Evolutionary conservation across 2,888 invertebrate species (phyloP).

Genomic region (Dasypogon diadema): DNA sequence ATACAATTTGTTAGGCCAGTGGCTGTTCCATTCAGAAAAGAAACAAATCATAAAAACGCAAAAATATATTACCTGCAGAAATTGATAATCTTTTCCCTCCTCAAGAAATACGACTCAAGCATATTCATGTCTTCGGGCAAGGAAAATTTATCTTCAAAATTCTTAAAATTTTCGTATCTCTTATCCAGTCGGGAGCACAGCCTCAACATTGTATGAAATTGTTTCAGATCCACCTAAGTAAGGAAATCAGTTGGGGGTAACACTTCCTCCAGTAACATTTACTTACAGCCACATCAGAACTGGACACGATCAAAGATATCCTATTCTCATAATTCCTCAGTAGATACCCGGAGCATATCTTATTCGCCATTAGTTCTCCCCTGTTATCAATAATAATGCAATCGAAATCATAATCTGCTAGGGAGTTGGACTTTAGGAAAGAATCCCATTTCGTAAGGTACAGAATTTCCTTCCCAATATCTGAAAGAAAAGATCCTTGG

Average conservation of each 20-base stretch:
- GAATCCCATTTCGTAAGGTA: slow-evolving; percentile 65
- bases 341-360: slow-evolving; percentile 65
- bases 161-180: slow-evolving; percentile 60
- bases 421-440: slow-evolving; percentile 62
- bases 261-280: no score
- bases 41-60: background rate
- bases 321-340: slow-evolving; percentile 64
- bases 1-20: no score
- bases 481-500: slow-evolving; percentile 59
- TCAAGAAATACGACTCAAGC: slow-evolving; percentile 66
- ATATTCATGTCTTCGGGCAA: slow-evolving; percentile 63
- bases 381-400: slow-evolving; percentile 65
- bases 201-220: slow-evolving; percentile 63
- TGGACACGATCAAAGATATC: slow-evolving; percentile 65
- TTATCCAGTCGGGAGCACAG: slow-evolving; percentile 64
- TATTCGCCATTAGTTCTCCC: slow-evolving; percentile 64
- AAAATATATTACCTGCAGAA: slow-evolving; percentile 66
- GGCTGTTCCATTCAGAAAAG: background rate
- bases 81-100: slow-evolving; percentile 65
- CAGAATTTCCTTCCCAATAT: slow-evolving; percentile 62
- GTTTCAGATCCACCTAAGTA: slow-evolving; percentile 63
- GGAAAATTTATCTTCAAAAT: slow-evolving; percentile 64
- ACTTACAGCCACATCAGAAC: slow-evolving; percentile 65
- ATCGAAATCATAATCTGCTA: slow-evolving; percentile 64
- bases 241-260: background rate